These are phyloP conservation scores for Oscheius sp. DNA, from an alignment of 1,140 invertebrate species.

Conservation along the genomic window DNA sequence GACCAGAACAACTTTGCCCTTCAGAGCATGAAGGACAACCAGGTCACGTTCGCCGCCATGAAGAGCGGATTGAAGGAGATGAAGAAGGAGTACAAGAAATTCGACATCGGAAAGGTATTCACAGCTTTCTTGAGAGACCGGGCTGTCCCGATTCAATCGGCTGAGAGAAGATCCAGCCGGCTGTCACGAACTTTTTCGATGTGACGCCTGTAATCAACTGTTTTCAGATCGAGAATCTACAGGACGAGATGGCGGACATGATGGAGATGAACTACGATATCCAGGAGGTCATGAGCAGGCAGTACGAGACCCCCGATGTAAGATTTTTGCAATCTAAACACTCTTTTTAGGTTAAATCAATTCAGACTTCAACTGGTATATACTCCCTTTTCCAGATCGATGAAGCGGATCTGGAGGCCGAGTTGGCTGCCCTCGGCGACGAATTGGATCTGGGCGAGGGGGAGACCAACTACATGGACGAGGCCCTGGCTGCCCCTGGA, in stretches of 20 bases:
- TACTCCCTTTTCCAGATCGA: conserved; percentile 75
- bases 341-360: not conserved
- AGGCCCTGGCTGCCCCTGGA: conserved; percentile 80
- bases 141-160: no score
- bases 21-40: conserved; percentile 94
- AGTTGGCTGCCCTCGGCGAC: conserved; percentile 91
- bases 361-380: not conserved
- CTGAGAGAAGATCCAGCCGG: no score
- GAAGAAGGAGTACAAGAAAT: conserved; percentile 97
- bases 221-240: conserved; percentile 59
- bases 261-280: conserved; percentile 95
- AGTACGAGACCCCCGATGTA: conserved; percentile 88
- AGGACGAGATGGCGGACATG: conserved; percentile 97
- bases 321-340: conserved; percentile 21
- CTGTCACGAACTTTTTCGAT: no score
- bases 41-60: conserved; percentile 83
- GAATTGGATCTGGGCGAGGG: conserved; percentile 83
- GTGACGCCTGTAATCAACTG: not conserved
- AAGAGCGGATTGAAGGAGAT: conserved; percentile 93
- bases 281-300: conserved; percentile 89
- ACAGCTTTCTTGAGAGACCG: no score
- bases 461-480: conserved; percentile 80
- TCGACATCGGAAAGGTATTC: conserved; percentile 81
- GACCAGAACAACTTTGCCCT: conserved; percentile 97
- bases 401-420: conserved; percentile 91